Conservation (phyloP, 2,113 vertebrate genomes). For the Podarcis muralis region DNA sequence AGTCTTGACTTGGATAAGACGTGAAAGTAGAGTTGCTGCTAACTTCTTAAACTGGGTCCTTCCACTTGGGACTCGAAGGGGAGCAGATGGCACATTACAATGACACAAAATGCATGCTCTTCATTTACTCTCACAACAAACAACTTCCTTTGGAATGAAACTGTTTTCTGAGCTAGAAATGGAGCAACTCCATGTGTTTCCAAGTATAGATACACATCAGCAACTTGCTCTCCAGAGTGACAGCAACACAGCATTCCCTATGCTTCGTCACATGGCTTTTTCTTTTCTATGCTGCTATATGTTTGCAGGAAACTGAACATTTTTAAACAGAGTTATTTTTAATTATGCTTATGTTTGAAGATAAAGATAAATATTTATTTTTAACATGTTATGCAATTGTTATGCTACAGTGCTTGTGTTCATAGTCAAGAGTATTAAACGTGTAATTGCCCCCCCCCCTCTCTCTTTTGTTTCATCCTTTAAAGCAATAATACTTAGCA, state of each 20-base stretch:
- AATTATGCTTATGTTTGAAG: slow-evolving; percentile 35
- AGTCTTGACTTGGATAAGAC: background rate
- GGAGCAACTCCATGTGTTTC: background rate
- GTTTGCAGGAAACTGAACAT: background rate
- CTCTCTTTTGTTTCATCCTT: slow-evolving; percentile 40
- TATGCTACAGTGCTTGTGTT: slow-evolving; percentile 28
- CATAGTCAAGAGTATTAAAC: slow-evolving; percentile 52
- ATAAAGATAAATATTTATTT: slow-evolving; percentile 33
- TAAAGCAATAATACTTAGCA: slow-evolving; percentile 44
- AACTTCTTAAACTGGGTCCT: background rate
- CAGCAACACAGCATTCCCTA: background rate
- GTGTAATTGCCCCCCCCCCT: slow-evolving; percentile 20
- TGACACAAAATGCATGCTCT: background rate
- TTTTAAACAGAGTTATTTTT: slow-evolving; percentile 25
- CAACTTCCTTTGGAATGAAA: background rate
- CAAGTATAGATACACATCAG: fast-evolving
- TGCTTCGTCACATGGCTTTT: background rate
- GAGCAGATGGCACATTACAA: background rate
- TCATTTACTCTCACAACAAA: background rate
- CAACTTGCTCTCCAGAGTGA: background rate
- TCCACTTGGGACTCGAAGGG: background rate
- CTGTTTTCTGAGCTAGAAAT: background rate
- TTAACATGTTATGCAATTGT: background rate
- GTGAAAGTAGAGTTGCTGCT: background rate
- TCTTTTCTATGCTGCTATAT: background rate